Conservation (phyloP, 1,140 invertebrate genomes). For the Cherax quadricarinatus region DNA sequence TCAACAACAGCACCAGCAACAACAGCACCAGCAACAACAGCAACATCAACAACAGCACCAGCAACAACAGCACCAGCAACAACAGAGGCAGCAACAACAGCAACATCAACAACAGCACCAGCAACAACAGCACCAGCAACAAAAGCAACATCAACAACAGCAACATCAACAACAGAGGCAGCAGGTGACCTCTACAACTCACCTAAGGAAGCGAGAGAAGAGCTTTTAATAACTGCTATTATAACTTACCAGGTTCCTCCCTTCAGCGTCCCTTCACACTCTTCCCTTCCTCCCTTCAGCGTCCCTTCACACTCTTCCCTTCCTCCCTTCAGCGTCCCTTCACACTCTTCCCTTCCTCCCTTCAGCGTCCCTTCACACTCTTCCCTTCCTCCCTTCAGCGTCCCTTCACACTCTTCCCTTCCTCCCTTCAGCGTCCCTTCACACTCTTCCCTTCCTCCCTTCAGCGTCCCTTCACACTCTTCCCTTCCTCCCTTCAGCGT, state of each 20-base stretch:
- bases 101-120: not conserved
- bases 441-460: not conserved
- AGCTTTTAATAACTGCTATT: no score
- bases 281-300: no score
- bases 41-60: not conserved
- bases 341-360: not conserved
- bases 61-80: not conserved
- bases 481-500: not conserved
- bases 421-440: not conserved
- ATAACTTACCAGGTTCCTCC: no score
- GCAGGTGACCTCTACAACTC: no score
- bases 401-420: not conserved
- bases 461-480: not conserved
- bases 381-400: not conserved
- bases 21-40: no score
- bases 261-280: no score
- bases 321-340: not conserved
- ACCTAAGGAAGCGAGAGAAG: no score
- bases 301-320: no score
- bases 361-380: not conserved
- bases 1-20: no score
- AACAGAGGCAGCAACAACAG: constrained; percentile 1
- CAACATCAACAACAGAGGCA: no score
- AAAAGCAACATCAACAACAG: no score
- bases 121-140: no score